These are phyloP conservation scores for Reticulitermes lucifugus DNA, from an alignment of 2,888 invertebrate genomes.

Conservation along the genomic window DNA sequence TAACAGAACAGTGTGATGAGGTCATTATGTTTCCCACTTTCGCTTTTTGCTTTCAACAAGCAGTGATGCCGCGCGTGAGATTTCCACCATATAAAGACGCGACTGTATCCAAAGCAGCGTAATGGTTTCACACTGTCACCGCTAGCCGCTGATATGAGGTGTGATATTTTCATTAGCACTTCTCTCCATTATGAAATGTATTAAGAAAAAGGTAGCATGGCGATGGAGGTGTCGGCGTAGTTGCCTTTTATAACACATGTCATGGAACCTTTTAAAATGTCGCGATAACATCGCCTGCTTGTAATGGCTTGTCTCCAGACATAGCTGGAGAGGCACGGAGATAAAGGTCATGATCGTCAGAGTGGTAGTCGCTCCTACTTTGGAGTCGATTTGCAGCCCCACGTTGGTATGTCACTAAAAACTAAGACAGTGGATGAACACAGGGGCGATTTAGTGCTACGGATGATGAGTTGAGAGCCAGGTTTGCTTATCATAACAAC, in stretches of 20 bases:
- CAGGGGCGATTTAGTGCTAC: background rate
- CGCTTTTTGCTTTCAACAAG: too few relatives aligned
- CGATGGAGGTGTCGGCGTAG: conserved; percentile 7
- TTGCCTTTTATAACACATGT: conserved; percentile 47
- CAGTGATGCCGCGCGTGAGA: background rate
- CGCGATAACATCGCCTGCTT: conserved; percentile 47
- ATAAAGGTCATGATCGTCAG: conserved; percentile 28
- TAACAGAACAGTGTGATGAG: too few relatives aligned
- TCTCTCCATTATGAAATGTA: conserved; percentile 3
- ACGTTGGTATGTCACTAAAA: background rate
- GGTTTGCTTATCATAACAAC: too few relatives aligned
- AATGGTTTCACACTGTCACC: conserved; percentile 23
- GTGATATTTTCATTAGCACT: conserved; percentile 46
- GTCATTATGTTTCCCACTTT: too few relatives aligned
- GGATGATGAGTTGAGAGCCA: too few relatives aligned
- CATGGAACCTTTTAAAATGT: conserved; percentile 52
- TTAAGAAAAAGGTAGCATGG: background rate
- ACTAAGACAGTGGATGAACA: background rate
- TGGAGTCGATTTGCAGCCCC: background rate
- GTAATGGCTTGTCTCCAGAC: conserved; percentile 41
- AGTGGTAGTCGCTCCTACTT: background rate
- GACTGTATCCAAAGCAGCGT: background rate
- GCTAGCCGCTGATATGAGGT: conserved; percentile 24
- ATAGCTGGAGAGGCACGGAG: background rate
- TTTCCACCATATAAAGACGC: background rate